These are phyloP conservation scores for Anolis sagrei DNA, from an alignment of 2,113 vertebrate species.

Conservation along the genomic window DNA sequence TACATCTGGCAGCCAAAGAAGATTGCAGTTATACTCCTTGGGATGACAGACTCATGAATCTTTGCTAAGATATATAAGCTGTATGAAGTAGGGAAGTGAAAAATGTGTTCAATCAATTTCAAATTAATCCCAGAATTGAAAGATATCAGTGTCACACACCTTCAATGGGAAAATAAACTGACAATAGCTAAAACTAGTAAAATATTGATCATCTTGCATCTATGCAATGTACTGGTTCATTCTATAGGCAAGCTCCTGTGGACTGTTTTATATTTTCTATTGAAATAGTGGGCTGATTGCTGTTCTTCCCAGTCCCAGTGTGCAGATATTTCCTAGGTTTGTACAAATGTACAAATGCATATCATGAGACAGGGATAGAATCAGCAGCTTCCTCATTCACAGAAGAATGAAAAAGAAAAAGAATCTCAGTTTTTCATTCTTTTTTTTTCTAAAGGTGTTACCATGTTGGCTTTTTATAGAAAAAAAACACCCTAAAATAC, in stretches of 20 bases:
- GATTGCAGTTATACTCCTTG: background rate
- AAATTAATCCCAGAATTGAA: background rate
- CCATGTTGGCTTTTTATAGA: background rate
- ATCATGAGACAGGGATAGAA: background rate
- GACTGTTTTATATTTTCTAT: background rate
- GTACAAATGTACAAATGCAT: background rate
- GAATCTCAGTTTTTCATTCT: background rate
- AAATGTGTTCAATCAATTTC: background rate
- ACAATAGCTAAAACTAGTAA: background rate
- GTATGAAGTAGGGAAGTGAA: background rate
- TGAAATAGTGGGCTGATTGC: background rate
- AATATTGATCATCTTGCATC: conserved; percentile 24
- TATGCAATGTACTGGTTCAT: conserved; percentile 10
- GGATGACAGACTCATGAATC: conserved; percentile 7
- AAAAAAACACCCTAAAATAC: background rate
- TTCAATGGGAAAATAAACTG: conserved; percentile 25
- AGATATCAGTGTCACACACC: conserved; percentile 33
- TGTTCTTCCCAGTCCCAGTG: background rate
- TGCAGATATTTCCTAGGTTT: background rate
- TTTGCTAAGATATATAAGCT: background rate
- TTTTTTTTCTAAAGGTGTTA: background rate
- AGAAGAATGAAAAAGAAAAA: background rate
- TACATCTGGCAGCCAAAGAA: conserved; percentile 14
- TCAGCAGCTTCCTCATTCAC: background rate
- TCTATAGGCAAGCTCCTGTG: background rate